Evolutionary conservation across 2,797 vertebrate species (phyloP).

Genomic region (Coranthus polyacanthus): DNA sequence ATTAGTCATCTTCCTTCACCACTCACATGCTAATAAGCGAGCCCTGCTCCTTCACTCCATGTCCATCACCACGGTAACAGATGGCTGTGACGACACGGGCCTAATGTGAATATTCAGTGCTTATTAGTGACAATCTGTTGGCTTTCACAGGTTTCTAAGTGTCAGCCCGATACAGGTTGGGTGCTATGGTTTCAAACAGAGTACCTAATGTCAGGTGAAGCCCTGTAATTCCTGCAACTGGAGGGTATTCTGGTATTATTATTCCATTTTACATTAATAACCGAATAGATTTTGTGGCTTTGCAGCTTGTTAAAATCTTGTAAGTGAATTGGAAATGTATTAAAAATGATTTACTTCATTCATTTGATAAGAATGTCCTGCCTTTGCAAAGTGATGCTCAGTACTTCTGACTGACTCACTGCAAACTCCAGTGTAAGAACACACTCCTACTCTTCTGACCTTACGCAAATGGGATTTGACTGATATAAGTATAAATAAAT

Average conservation of each 20-base stretch:
- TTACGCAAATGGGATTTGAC: slow-evolving; percentile 43
- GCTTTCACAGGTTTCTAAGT: slow-evolving; percentile 12
- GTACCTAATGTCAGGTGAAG: background rate
- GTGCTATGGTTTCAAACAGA: background rate
- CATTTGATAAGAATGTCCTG: background rate
- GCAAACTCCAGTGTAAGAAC: slow-evolving; percentile 14
- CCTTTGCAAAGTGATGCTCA: slow-evolving; percentile 8
- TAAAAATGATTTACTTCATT: background rate
- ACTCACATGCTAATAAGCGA: slow-evolving; percentile 25
- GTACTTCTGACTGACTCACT: slow-evolving; percentile 34
- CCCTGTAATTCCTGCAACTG: no score
- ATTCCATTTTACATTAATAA: no score
- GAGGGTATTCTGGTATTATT: no score
- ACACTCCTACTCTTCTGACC: slow-evolving; percentile 60
- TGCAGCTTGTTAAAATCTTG: background rate
- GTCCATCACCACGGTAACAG: slow-evolving; percentile 59
- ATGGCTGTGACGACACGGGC: slow-evolving; percentile 46
- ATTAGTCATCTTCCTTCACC: slow-evolving; percentile 35
- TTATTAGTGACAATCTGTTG: slow-evolving; percentile 45
- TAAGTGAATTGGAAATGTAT: background rate
- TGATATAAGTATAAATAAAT: slow-evolving; percentile 22
- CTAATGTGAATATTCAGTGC: slow-evolving; percentile 52
- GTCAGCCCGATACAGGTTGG: background rate
- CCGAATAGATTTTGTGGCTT: background rate
- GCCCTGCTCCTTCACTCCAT: slow-evolving; percentile 3